Conservation (phyloP, 2,888 invertebrate genomes). For the Mylabris sibirica region DNA sequence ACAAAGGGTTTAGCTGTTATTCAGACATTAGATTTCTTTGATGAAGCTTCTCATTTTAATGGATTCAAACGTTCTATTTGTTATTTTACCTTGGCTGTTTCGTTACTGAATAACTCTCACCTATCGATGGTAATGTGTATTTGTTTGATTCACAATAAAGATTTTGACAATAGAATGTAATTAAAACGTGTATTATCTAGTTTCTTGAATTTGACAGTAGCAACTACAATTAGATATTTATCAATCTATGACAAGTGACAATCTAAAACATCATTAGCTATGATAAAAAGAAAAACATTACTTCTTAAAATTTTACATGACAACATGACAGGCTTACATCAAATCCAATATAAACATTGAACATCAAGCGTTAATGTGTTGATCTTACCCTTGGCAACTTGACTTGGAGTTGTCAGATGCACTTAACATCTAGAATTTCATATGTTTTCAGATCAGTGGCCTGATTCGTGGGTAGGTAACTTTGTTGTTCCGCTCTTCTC, state of each 20-base stretch:
- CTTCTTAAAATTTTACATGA: conserved; percentile 48
- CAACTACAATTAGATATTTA: neutral
- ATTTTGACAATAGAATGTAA: neutral
- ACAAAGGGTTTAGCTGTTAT: conserved; percentile 15
- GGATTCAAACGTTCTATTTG: conserved; percentile 38
- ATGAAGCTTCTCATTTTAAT: conserved; percentile 36
- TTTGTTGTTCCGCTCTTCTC: neutral
- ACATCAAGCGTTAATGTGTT: conserved; percentile 52
- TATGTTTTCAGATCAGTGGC: conserved; percentile 30
- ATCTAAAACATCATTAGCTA: conserved; percentile 48
- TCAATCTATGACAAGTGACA: conserved; percentile 46
- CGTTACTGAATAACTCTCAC: conserved; percentile 34
- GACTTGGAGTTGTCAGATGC: conserved; percentile 45
- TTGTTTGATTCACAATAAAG: neutral
- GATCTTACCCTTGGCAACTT: conserved; percentile 46
- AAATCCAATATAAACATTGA: conserved; percentile 55
- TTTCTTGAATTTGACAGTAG: neutral
- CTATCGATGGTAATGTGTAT: neutral
- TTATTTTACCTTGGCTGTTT: conserved; percentile 44
- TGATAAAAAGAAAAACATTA: conserved; percentile 47
- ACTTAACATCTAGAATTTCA: conserved; percentile 45
- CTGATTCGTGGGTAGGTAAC: neutral
- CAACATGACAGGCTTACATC: conserved; percentile 55
- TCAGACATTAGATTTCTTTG: conserved; percentile 27
- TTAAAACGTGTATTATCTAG: neutral